These are phyloP conservation scores for Campoplex capitator DNA, from an alignment of 2,888 invertebrate species.

Conservation along the genomic window DNA sequence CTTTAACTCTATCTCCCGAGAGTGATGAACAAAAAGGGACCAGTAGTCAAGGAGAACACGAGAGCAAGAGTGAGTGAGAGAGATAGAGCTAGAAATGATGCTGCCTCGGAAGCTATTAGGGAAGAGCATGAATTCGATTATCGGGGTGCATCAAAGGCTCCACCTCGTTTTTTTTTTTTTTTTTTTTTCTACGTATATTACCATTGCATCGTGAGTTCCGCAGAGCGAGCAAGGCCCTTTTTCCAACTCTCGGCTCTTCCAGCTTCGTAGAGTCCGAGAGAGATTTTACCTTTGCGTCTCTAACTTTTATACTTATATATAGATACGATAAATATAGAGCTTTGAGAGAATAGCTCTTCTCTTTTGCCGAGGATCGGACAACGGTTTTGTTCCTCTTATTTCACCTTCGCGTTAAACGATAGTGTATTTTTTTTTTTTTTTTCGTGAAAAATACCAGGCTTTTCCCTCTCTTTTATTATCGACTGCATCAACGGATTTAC, in stretches of 20 bases:
- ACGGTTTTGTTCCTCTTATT: slow-evolving; percentile 5
- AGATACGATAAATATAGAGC: background rate
- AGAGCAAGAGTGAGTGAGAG: slow-evolving; percentile 31
- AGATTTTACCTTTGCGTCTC: slow-evolving; percentile 21
- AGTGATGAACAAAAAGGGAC: slow-evolving; percentile 26
- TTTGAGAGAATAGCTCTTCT: background rate
- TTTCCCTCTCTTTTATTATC: slow-evolving; percentile 3
- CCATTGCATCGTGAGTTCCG: slow-evolving; percentile 31
- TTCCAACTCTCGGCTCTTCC: slow-evolving; percentile 33
- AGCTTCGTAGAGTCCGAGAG: slow-evolving; percentile 26
- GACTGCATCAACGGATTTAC: slow-evolving; percentile 18
- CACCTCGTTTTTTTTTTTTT: slow-evolving; percentile 45
- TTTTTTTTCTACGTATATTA: slow-evolving; percentile 52
- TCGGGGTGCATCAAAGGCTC: slow-evolving; percentile 64
- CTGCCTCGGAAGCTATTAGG: slow-evolving; percentile 58
- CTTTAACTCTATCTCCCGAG: slow-evolving; percentile 39
- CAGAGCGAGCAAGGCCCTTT: slow-evolving; percentile 51
- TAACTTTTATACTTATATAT: background rate
- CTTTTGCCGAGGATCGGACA: slow-evolving; percentile 13
- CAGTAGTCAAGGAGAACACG: background rate
- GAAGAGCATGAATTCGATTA: slow-evolving; percentile 65
- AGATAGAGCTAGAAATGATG: slow-evolving; percentile 18
- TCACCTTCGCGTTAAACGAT: background rate
- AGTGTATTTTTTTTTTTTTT: background rate
- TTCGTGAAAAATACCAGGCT: background rate